Evolutionary conservation across 2,797 vertebrate species (phyloP).

Genomic region (Alcedo quadribrachys): DNA sequence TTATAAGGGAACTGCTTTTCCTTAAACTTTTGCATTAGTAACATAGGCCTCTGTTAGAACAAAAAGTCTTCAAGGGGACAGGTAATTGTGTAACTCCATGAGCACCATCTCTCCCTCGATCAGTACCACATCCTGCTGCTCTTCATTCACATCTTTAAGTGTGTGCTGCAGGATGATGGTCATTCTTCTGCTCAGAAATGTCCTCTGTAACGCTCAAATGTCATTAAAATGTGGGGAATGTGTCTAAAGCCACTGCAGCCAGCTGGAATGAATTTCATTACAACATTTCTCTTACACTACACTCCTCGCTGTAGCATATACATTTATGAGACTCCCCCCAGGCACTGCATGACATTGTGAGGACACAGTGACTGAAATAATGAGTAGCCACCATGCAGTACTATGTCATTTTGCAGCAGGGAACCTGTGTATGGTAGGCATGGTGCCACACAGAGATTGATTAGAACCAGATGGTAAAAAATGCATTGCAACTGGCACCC

Average conservation of each 20-base stretch:
- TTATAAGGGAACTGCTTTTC: background rate
- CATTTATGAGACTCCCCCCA: background rate
- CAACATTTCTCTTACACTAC: background rate
- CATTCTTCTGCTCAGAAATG: background rate
- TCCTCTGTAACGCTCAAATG: background rate
- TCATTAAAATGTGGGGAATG: background rate
- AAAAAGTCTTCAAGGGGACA: background rate
- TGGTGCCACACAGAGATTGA: constrained; percentile 35
- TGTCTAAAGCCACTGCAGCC: background rate
- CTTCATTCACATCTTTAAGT: background rate
- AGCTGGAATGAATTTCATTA: background rate
- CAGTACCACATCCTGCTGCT: background rate
- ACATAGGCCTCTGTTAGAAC: background rate
- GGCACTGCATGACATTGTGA: constrained; percentile 49
- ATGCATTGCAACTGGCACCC: background rate
- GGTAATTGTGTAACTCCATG: background rate
- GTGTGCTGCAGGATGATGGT: background rate
- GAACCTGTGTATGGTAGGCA: constrained; percentile 19
- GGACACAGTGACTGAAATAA: constrained; percentile 38
- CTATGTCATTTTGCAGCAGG: constrained; percentile 22
- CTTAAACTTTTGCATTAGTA: background rate
- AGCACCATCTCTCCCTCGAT: background rate
- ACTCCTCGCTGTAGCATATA: background rate
- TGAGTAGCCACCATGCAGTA: background rate
- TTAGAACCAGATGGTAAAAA: constrained; percentile 52